Conservation (phyloP, 2,888 invertebrate species). For the Calliphora vomitoria region DNA sequence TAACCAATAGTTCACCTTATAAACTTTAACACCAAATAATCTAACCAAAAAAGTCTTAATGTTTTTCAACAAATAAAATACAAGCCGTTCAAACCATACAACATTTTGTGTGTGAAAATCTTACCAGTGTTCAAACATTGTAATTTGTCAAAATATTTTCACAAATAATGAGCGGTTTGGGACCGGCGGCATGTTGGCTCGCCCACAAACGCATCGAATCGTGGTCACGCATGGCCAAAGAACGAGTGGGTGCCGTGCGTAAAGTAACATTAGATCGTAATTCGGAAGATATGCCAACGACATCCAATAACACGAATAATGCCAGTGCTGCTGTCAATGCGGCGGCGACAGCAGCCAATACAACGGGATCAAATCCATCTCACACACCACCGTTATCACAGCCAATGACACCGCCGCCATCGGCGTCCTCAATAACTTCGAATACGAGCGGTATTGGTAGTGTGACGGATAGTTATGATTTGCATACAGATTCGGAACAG, state of each 20-base stretch:
- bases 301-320: conserved; percentile 67
- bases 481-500: conserved; percentile 83
- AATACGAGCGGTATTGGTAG: conserved; percentile 83
- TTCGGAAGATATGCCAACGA: conserved; percentile 81
- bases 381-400: conserved; percentile 75
- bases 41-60: conserved; percentile 5
- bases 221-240: conserved; percentile 91
- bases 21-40: conserved; percentile 5
- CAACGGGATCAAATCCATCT: conserved; percentile 73
- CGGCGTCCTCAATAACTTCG: conserved; percentile 83
- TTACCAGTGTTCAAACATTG: background rate
- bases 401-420: conserved; percentile 83
- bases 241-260: conserved; percentile 86
- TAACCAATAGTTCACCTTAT: background rate
- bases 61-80: background rate
- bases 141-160: conserved; percentile 70
- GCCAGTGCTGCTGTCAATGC: conserved; percentile 51
- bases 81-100: background rate
- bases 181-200: conserved; percentile 91
- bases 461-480: conserved; percentile 83
- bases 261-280: conserved; percentile 83
- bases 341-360: conserved; percentile 35
- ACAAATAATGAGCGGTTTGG: conserved; percentile 87
- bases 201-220: conserved; percentile 91
- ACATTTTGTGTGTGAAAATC: background rate